Base-by-base conservation (phyloP, 2,113 vertebrate species). In the Brachyhypopomus occidentalis region DNA sequence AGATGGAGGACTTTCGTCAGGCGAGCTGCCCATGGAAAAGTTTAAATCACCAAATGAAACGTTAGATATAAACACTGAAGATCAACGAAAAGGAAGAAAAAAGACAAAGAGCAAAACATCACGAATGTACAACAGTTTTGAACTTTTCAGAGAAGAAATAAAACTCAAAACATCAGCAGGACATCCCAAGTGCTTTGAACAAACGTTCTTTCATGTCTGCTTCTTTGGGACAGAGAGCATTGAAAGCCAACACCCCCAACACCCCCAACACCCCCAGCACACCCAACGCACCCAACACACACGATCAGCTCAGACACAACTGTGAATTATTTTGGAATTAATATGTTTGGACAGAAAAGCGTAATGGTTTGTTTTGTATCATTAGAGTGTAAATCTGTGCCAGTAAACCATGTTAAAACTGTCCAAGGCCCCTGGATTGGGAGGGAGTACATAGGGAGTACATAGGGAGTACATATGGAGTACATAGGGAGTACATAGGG, bases 121-220 rank as follows among this genome's bases (percentile, higher is more conserved):
- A 58, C 19, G 8, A 3, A 63, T 20, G 0, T 64, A 16, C 7
- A 64, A 81, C n/a, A 59, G 38, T 81, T 60, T 34, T 4, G 34
- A 80, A 80, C 60, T 34, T 81, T 60, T 70, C 38, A 7, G 30
- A 17, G 78, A 56, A 56, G 62, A 56, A 56, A 66, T 77, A 63
- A 41, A 74, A 66, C 60, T 77, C 66, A 58, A 72, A 38, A 20
- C 58, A 27, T 64, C 78, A 70, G 67, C 45, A 80, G 82, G 71
- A 84, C 56, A 30, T 83, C 82, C 75, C 78, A 66, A 71, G 71
- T 72, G 85, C 79, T 84, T 71, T 78, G 56, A 86, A 81, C 69
- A 84, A 80, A 75, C 74, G 81, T 20, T 20, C 55, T 79, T 84
- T 78, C 27, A 78, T 84, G 45, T 78, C 71, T 69, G 77, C 78